phyloP scores from a whole-genome alignment of 2,888 invertebrate genomes.

The Agrotis ipsilon region DNA sequence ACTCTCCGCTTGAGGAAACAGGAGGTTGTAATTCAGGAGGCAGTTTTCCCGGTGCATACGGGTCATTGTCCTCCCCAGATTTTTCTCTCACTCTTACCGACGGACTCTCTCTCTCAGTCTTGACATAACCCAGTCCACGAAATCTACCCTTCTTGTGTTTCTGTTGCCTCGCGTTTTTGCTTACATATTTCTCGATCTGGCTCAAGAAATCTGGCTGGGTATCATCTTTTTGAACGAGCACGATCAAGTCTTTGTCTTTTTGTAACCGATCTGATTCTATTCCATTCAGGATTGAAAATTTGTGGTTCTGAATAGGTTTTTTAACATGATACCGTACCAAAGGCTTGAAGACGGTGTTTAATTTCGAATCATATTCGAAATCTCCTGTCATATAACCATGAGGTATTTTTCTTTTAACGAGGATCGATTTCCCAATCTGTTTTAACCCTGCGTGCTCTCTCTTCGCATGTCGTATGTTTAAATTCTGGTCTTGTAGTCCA shows the following conservation, averaged over 20 bases:
- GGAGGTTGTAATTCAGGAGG: fast-evolving
- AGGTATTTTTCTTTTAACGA: slow-evolving; percentile 66
- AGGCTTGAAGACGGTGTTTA: slow-evolving; percentile 66
- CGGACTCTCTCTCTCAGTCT: background rate
- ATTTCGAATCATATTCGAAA: slow-evolving; percentile 62
- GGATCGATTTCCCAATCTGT: slow-evolving; percentile 23
- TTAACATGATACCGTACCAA: slow-evolving; percentile 63
- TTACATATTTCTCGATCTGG: slow-evolving; percentile 14
- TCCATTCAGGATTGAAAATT: slow-evolving; percentile 20
- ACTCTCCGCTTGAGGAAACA: fast-evolving
- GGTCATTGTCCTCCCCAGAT: slow-evolving; percentile 37
- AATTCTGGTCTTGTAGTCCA: background rate
- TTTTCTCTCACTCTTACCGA: background rate
- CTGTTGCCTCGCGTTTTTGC: background rate
- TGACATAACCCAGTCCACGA: background rate
- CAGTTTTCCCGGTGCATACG: slow-evolving; percentile 20
- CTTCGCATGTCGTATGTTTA: background rate
- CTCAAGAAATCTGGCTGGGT: background rate
- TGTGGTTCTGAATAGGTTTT: slow-evolving; percentile 38
- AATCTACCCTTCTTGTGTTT: background rate
- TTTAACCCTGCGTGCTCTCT: background rate
- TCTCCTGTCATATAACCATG: slow-evolving; percentile 50
- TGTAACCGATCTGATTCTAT: slow-evolving; percentile 23
- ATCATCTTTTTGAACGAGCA: slow-evolving; percentile 12
- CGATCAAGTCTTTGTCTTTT: slow-evolving; percentile 15